A percentile compares a stretch with the other conserved stretches of the same genome.
These are phyloP conservation scores for Alaudala cheleensis DNA, from an alignment of 2,113 vertebrate species.

Conservation along the genomic window DNA sequence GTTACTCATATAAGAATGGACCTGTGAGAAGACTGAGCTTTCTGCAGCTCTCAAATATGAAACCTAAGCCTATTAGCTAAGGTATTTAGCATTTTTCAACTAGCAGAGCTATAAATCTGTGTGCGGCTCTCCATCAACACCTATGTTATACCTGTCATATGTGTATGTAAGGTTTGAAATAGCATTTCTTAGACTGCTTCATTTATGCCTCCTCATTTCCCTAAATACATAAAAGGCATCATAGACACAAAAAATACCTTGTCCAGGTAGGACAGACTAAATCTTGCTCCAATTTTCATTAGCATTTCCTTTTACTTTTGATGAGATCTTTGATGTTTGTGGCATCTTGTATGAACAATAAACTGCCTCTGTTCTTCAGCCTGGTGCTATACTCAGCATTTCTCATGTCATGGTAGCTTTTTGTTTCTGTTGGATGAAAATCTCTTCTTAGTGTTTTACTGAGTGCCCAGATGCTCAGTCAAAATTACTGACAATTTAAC, in stretches of 20 bases:
- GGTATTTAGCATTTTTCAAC: background rate
- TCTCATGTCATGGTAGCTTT: background rate
- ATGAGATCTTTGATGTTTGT: background rate
- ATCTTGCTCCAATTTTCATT: background rate
- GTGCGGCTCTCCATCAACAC: fast-evolving
- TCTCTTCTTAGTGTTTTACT: background rate
- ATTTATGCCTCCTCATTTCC: background rate
- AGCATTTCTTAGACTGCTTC: background rate
- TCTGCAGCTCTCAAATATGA: background rate
- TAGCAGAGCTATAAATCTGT: background rate
- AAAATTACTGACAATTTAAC: background rate
- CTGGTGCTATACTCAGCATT: background rate
- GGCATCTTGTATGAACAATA: background rate
- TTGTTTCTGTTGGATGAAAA: background rate
- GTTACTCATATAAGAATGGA: background rate
- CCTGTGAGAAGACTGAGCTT: background rate
- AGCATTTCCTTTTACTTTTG: background rate
- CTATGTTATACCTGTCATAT: fast-evolving
- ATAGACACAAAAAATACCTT: background rate
- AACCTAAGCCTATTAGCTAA: background rate
- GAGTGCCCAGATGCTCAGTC: background rate
- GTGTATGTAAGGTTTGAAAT: background rate
- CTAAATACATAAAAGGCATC: background rate
- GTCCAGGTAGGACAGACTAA: background rate
- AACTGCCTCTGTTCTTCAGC: background rate